A percentile compares a stretch with the other conserved stretches of the same genome.
These are phyloP conservation scores for Athrips mouffetella DNA, from an alignment of 2,888 invertebrate genomes.

Conservation along the genomic window DNA sequence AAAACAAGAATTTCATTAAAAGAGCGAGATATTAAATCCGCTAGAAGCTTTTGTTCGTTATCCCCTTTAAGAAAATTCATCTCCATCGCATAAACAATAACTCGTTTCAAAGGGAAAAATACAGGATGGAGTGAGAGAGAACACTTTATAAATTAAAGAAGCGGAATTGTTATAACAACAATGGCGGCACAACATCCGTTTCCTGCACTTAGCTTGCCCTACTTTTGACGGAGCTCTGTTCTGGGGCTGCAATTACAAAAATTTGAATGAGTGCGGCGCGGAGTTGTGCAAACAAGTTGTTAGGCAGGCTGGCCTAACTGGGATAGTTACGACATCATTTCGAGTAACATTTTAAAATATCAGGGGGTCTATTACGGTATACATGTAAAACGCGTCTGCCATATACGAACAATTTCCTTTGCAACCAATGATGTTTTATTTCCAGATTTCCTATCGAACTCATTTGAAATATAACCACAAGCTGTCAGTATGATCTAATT, in stretches of 20 bases:
- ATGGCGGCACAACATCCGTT: slow-evolving; percentile 26
- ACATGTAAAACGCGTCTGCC: too few relatives aligned
- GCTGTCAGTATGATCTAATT: too few relatives aligned
- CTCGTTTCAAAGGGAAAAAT: slow-evolving; percentile 1
- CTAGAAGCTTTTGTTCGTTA: neutral
- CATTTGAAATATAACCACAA: too few relatives aligned
- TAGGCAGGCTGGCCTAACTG: slow-evolving; percentile 23
- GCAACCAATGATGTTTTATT: too few relatives aligned
- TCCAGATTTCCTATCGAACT: too few relatives aligned
- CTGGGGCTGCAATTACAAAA: slow-evolving; percentile 47
- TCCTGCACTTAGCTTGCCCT: slow-evolving; percentile 32
- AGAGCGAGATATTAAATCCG: neutral
- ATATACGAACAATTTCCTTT: too few relatives aligned
- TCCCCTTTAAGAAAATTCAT: neutral
- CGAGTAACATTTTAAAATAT: too few relatives aligned
- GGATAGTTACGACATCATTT: too few relatives aligned
- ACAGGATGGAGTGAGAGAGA: neutral
- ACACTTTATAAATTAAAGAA: slow-evolving; percentile 26
- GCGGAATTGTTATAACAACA: slow-evolving; percentile 12
- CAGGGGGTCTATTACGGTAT: too few relatives aligned
- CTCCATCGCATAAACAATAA: slow-evolving; percentile 3
- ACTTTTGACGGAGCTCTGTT: slow-evolving; percentile 34
- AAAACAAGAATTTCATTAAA: neutral
- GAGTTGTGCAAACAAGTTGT: slow-evolving; percentile 46
- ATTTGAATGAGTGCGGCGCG: slow-evolving; percentile 36